phyloP scores from a whole-genome alignment of 2,113 vertebrate genomes.

The Propithecus coquereli region DNA sequence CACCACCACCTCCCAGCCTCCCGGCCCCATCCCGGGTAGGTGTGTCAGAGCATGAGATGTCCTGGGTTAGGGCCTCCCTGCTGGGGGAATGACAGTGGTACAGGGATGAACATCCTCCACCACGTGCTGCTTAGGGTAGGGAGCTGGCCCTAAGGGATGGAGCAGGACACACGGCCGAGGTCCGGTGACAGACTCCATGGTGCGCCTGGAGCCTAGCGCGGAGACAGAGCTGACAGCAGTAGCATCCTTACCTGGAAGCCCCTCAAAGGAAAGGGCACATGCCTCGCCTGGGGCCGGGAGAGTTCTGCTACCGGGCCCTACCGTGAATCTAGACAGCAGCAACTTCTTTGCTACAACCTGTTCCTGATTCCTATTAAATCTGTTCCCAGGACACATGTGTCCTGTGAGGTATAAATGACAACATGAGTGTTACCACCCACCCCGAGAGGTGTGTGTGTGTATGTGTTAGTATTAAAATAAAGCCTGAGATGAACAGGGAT shows the following conservation, averaged over 20 bases:
- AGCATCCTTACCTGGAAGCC: background rate
- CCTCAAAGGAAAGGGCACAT: background rate
- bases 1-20: background rate
- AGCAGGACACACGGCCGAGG: fast-evolving
- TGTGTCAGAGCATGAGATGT: background rate
- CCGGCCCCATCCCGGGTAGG: background rate
- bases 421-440: background rate
- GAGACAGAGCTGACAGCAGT: background rate
- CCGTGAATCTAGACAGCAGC: background rate
- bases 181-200: background rate
- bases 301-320: background rate
- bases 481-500: background rate
- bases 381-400: background rate
- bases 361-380: background rate
- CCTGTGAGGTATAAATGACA: background rate
- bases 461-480: no score
- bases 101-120: no score
- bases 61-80: background rate
- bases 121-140: fast-evolving
- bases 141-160: background rate
- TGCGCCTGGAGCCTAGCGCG: background rate
- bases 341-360: background rate
- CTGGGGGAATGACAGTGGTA: background rate
- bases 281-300: background rate
- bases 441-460: no score